Evolutionary conservation across 2,888 invertebrate species (phyloP).

Genomic region (Chloroclysta siterata): DNA sequence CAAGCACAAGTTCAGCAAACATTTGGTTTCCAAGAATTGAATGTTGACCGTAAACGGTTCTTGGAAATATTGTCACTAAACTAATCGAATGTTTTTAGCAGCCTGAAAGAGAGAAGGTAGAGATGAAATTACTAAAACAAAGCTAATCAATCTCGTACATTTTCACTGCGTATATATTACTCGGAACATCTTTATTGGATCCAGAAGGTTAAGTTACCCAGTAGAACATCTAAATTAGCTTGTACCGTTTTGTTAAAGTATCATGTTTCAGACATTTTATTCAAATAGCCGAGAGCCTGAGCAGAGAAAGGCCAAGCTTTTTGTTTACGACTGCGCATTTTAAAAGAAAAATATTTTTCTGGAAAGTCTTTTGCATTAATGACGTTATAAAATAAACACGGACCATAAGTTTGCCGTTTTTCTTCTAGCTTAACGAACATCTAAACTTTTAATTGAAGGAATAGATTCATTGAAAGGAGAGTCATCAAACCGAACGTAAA

Average conservation of each 20-base stretch:
- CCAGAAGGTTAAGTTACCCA: neutral
- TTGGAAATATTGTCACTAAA: neutral
- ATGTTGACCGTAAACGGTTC: slow-evolving; percentile 7
- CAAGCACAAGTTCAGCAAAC: slow-evolving; percentile 1
- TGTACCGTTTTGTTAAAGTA: neutral
- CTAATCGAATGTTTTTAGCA: too few species aligned
- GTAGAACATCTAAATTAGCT: neutral
- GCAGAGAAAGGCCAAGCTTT: slow-evolving; percentile 12
- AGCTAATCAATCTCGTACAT: too few species aligned
- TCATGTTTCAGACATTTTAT: slow-evolving; percentile 10
- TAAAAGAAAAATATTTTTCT: slow-evolving; percentile 9
- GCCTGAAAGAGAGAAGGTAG: too few species aligned
- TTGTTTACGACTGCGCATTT: slow-evolving; percentile 12
- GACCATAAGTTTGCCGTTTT: neutral
- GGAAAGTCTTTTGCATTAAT: slow-evolving; percentile 15
- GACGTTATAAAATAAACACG: slow-evolving; percentile 6
- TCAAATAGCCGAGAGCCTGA: neutral
- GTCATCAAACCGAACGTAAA: neutral
- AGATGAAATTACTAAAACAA: too few species aligned
- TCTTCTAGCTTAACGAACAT: neutral
- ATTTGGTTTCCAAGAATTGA: slow-evolving; percentile 1
- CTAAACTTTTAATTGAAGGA: neutral
- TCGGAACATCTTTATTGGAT: too few species aligned
- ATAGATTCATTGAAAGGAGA: neutral
- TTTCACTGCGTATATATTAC: too few species aligned